A percentile compares a stretch with the other conserved stretches of the same genome.
These are phyloP conservation scores for Matsumyia berberina DNA, from an alignment of 2,888 invertebrate species.

Conservation along the genomic window DNA sequence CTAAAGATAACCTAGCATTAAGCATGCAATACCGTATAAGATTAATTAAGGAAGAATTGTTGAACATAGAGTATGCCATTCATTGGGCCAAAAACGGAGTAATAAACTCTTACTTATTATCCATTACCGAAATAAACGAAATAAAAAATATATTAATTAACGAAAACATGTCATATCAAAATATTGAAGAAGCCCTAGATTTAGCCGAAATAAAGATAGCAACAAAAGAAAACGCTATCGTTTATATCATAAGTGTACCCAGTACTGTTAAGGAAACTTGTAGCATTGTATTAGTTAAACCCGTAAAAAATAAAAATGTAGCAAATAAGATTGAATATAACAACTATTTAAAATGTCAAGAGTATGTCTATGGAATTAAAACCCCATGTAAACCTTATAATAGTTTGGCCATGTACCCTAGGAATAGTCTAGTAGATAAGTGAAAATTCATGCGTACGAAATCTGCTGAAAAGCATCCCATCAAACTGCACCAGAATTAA, in stretches of 20 bases:
- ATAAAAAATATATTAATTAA: constrained; percentile 53
- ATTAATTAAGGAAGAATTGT: constrained; percentile 62
- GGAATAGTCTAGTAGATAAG: too few relatives aligned
- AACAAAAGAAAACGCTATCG: constrained; percentile 38
- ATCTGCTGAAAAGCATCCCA: background rate
- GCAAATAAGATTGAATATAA: too few relatives aligned
- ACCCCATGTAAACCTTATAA: too few relatives aligned
- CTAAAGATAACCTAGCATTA: constrained; percentile 15
- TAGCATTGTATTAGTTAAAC: constrained; percentile 58
- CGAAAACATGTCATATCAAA: too few relatives aligned
- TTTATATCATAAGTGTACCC: constrained; percentile 60
- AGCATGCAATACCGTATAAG: constrained; percentile 53
- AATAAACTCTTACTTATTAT: constrained; percentile 69
- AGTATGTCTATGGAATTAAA: too few relatives aligned
- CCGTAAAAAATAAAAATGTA: constrained; percentile 44
- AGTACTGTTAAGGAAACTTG: constrained; percentile 46
- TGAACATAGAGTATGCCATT: constrained; percentile 55
- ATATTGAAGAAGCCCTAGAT: constrained; percentile 57
- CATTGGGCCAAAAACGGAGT: constrained; percentile 68
- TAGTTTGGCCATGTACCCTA: too few relatives aligned
- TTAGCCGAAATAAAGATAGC: constrained; percentile 64
- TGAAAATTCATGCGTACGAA: background rate
- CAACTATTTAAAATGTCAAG: too few relatives aligned
- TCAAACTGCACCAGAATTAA: background rate
- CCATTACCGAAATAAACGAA: constrained; percentile 60